Evolutionary conservation across 23 tunicate species (phyloP), one percentile per base, ranked within the genome.

Genomic region (Phallusia fumigata): DNA sequence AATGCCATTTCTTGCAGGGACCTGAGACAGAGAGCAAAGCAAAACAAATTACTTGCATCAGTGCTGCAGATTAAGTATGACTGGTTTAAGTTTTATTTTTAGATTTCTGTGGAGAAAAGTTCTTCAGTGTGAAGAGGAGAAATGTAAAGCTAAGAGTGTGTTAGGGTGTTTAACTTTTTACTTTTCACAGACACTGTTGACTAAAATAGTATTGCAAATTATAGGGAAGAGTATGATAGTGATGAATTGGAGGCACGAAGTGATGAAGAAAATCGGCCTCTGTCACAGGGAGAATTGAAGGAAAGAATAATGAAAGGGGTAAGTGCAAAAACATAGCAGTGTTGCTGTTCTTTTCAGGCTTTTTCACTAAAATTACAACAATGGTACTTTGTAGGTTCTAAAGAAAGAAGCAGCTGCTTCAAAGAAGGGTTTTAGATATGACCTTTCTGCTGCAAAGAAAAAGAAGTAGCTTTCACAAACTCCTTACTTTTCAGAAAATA

Each of bases 321-420:
- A 77, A 85, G 89, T 84, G 16, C n/a, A n/a, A n/a, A n/a, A n/a
- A n/a, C n/a, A n/a, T n/a, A n/a, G n/a, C n/a, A n/a, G n/a, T n/a
- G 69, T 58, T 24, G 8, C 26, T 58, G 28, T 24, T 24, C 28
- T 13, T 6, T 58, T n/a, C 69, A 58, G 28, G 8, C 8, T 58
- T 58, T 58, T 58, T 21, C 13, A 58, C 69, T 3, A 40, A 40
- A 40, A 40, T 10, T 40, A 10, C 47, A 40, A n/a, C n/a, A n/a
- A n/a, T n/a, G n/a, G n/a, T n/a, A n/a, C n/a, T 40, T 40, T 40
- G 5, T 40, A 83, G 93, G 86, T 84, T 15, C 65, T 73, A 49
- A 91, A 91, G 82, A 86, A 91, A 53, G 96, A 91, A 74, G 90
- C 86, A 10, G 89, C 90, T 28, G 96, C 96, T n/a, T 65, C 96